phyloP scores from a whole-genome alignment of 2,113 vertebrate genomes.

The Probosciger aterrimus region DNA sequence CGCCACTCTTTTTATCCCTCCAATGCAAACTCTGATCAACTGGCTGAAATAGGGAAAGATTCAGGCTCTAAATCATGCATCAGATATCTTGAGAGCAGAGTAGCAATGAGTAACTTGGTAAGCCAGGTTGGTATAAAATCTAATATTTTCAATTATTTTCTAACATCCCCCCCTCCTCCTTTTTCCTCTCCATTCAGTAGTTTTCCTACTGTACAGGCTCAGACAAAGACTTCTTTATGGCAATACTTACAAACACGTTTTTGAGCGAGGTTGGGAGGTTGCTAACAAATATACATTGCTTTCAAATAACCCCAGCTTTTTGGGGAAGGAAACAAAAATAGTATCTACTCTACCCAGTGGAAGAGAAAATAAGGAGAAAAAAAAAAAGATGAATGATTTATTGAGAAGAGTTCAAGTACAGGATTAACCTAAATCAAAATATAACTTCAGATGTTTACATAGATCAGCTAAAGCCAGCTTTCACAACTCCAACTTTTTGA shows the following conservation, averaged over 20 bases:
- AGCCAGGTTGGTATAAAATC: neutral
- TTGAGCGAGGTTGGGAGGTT: neutral
- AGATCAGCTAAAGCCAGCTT: neutral
- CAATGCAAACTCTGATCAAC: neutral
- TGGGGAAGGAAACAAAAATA: neutral
- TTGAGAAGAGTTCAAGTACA: slow-evolving; percentile 40
- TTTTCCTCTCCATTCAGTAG: fast-evolving
- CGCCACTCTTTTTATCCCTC: neutral
- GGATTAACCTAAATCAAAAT: slow-evolving; percentile 28
- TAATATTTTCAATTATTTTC: fast-evolving
- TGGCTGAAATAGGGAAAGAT: neutral
- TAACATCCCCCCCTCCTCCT: fast-evolving
- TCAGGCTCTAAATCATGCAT: neutral
- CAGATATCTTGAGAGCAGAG: neutral
- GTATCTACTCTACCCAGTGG: neutral
- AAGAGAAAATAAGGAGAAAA: neutral
- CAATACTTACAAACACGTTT: neutral
- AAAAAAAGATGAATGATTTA: slow-evolving; percentile 1
- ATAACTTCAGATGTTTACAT: neutral
- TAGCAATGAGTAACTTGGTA: neutral
- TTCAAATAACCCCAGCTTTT: neutral
- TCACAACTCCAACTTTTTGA: neutral
- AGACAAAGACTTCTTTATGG: neutral
- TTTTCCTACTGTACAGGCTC: neutral
- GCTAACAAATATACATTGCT: neutral